These are phyloP conservation scores for Propithecus coquereli DNA, from an alignment of 2,113 vertebrate genomes.

Conservation along the genomic window DNA sequence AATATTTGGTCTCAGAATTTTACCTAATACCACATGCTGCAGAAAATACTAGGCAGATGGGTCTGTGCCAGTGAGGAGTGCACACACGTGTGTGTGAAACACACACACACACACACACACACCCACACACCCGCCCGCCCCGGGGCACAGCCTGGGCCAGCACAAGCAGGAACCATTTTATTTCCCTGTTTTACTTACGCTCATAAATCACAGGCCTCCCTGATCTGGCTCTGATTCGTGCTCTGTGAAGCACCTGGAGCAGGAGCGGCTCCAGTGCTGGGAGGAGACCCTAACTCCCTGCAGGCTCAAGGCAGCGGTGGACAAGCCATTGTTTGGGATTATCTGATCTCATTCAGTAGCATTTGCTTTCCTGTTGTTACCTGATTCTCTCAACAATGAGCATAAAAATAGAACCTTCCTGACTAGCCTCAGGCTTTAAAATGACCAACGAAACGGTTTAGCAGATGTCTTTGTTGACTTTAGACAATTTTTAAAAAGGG, in stretches of 20 bases:
- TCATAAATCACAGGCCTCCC: not conserved
- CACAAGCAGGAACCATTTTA: not conserved
- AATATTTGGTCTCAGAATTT: not conserved
- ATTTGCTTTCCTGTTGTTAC: slow-evolving; percentile 55
- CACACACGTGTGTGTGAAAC: not conserved
- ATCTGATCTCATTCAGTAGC: not conserved
- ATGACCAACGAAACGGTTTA: not conserved
- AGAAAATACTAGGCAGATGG: not conserved
- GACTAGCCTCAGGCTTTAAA: not conserved
- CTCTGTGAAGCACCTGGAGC: not conserved
- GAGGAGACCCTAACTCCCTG: not conserved
- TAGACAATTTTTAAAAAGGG: not conserved
- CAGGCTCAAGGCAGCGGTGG: not conserved
- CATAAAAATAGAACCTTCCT: slow-evolving; percentile 53
- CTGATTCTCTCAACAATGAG: slow-evolving; percentile 65
- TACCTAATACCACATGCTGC: not conserved
- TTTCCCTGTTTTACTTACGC: not conserved
- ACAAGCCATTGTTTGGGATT: not conserved
- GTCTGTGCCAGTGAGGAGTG: not conserved
- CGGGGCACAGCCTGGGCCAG: not conserved
- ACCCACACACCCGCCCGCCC: not conserved
- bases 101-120: not conserved
- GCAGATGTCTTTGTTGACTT: slow-evolving; percentile 14
- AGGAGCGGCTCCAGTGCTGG: not conserved
- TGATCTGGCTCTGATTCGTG: not conserved